Conservation (phyloP, 2,113 vertebrate genomes). For the Erythrocercus mccallii region DNA sequence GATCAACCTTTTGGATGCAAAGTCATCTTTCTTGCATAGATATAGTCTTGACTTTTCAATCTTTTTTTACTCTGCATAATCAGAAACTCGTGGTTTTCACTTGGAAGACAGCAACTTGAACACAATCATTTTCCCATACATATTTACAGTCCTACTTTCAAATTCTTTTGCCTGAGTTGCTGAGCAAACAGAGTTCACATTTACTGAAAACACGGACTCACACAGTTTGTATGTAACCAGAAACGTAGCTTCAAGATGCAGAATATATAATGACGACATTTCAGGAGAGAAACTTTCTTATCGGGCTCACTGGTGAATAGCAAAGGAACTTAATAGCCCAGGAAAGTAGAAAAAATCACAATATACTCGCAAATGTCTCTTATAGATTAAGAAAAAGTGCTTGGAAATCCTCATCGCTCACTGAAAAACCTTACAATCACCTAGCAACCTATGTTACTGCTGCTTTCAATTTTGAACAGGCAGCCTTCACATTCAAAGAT, state of each 20-base stretch:
- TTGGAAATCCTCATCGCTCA: conserved; percentile 40
- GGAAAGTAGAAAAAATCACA: background rate
- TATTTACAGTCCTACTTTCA: background rate
- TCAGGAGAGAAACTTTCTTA: conserved; percentile 36
- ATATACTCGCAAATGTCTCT: conserved; percentile 10
- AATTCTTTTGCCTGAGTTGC: background rate
- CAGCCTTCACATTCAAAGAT: conserved; percentile 62
- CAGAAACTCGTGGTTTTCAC: background rate
- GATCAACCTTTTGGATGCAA: background rate
- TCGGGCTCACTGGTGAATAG: background rate
- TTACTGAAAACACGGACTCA: background rate
- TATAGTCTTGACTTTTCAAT: background rate
- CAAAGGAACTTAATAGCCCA: conserved; percentile 16
- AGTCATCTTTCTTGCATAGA: background rate
- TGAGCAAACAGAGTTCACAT: conserved; percentile 26
- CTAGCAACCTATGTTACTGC: conserved; percentile 72
- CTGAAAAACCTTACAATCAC: conserved; percentile 60
- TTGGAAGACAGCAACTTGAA: background rate
- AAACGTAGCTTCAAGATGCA: background rate
- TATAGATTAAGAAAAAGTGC: conserved; percentile 44
- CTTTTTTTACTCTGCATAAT: background rate
- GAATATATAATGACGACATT: background rate
- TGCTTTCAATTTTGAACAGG: conserved; percentile 66
- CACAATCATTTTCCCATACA: background rate
- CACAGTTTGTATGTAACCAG: background rate